These are phyloP conservation scores for Macrosoma leucophasiata DNA, from an alignment of 2,888 invertebrate species.

Conservation along the genomic window DNA sequence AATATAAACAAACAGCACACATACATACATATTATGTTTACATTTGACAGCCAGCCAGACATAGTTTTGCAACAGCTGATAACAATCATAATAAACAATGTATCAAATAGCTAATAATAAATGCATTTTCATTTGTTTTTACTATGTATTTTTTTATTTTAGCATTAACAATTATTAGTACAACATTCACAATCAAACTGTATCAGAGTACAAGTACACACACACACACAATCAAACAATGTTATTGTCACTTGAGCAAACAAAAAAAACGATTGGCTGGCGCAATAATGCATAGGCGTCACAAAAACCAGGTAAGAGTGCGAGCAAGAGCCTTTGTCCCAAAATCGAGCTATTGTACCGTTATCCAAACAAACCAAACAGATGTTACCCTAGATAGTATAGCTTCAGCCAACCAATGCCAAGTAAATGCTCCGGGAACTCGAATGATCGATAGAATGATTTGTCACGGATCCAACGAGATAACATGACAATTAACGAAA, in stretches of 20 bases:
- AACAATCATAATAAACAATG: no score
- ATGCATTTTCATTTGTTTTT: no score
- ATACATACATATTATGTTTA: no score
- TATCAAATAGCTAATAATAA: no score
- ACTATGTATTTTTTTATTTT: no score
- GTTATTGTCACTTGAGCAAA: not conserved
- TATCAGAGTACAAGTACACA: no score
- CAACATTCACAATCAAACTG: no score
- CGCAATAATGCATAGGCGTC: constrained; percentile 22
- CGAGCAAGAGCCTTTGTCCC: constrained; percentile 67
- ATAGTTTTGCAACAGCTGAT: no score
- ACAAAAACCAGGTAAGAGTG: constrained; percentile 58
- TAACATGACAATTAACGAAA: constrained; percentile 39
- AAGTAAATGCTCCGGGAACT: constrained; percentile 39
- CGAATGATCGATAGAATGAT: constrained; percentile 57
- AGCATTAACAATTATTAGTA: no score
- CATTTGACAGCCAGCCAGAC: no score
- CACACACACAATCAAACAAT: no score
- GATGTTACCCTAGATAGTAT: constrained; percentile 49
- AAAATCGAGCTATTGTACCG: constrained; percentile 64
- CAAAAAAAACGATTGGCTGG: constrained; percentile 1
- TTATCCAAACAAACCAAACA: constrained; percentile 66
- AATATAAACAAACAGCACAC: no score
- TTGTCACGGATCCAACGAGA: constrained; percentile 45
- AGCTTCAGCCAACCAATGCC: constrained; percentile 50